Conservation (phyloP, 2,888 invertebrate genomes). For the Xanthia togata region DNA sequence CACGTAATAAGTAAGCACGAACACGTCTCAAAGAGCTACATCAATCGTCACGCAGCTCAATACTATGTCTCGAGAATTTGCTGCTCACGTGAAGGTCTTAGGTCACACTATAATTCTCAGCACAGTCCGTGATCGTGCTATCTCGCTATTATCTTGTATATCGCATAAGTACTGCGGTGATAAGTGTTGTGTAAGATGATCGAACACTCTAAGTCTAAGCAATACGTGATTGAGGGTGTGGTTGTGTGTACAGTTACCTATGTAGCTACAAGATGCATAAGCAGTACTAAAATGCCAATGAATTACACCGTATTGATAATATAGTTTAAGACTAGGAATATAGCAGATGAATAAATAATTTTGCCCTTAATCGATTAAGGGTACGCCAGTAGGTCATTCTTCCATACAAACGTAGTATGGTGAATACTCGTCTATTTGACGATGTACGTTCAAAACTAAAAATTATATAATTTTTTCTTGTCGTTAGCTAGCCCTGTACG, state of each 20-base stretch:
- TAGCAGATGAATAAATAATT: background rate
- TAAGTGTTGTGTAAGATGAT: conserved; percentile 56
- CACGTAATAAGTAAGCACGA: conserved; percentile 22
- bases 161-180: conserved; percentile 45
- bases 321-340: background rate
- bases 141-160: conserved; percentile 47
- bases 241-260: conserved; percentile 48
- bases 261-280: conserved; percentile 29
- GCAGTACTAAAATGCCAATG: conserved; percentile 28
- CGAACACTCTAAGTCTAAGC: conserved; percentile 43
- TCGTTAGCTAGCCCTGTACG: no score
- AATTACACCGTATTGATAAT: conserved; percentile 12
- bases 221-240: conserved; percentile 47
- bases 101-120: conserved; percentile 57
- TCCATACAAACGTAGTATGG: no score
- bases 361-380: no score
- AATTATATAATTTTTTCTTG: no score
- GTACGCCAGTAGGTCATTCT: no score
- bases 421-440: no score
- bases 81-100: conserved; percentile 60
- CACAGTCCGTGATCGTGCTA: conserved; percentile 49
- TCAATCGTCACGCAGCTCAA: conserved; percentile 51
- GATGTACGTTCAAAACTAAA: no score
- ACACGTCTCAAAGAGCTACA: conserved; percentile 13
- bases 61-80: conserved; percentile 41